These are phyloP conservation scores for Macaria notata DNA, from an alignment of 2,888 invertebrate species.

Conservation along the genomic window DNA sequence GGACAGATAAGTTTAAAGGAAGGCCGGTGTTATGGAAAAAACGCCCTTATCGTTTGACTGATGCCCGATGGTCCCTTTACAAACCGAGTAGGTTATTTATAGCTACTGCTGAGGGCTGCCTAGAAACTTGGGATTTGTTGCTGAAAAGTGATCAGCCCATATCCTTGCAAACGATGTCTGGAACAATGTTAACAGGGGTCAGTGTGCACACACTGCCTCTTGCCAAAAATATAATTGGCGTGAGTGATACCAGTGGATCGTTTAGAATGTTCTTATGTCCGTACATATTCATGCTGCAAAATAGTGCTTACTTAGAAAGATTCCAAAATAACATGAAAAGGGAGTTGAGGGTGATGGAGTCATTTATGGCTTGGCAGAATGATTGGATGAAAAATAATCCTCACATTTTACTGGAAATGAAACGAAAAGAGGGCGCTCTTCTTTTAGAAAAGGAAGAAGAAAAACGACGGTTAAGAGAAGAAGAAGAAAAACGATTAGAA, in stretches of 20 bases:
- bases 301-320: conserved; percentile 62
- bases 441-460: conserved; percentile 71
- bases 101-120: conserved; percentile 86
- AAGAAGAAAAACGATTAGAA: conserved; percentile 72
- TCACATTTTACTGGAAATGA: conserved; percentile 62
- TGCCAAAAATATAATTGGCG: conserved; percentile 83
- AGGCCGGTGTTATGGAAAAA: conserved; percentile 87
- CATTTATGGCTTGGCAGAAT: conserved; percentile 83
- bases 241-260: conserved; percentile 86
- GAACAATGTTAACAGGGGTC: conserved; percentile 84
- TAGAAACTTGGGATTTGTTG: conserved; percentile 92
- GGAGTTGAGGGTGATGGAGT: conserved; percentile 76
- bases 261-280: conserved; percentile 85
- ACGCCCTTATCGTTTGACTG: conserved; percentile 81
- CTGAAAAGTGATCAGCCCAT: conserved; percentile 86
- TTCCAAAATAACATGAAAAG: conserved; percentile 74
- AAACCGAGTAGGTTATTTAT: conserved; percentile 88
- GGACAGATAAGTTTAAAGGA: conserved; percentile 85
- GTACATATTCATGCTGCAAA: conserved; percentile 72
- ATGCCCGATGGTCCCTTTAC: conserved; percentile 88
- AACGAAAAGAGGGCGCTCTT: conserved; percentile 64
- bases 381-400: conserved; percentile 77
- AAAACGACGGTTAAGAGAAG: conserved; percentile 60
- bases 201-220: conserved; percentile 82
- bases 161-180: conserved; percentile 85